A percentile compares a stretch with the other conserved stretches of the same genome.
These are phyloP conservation scores for Cantharis lateralis DNA, from an alignment of 2,888 invertebrate genomes.

Conservation along the genomic window DNA sequence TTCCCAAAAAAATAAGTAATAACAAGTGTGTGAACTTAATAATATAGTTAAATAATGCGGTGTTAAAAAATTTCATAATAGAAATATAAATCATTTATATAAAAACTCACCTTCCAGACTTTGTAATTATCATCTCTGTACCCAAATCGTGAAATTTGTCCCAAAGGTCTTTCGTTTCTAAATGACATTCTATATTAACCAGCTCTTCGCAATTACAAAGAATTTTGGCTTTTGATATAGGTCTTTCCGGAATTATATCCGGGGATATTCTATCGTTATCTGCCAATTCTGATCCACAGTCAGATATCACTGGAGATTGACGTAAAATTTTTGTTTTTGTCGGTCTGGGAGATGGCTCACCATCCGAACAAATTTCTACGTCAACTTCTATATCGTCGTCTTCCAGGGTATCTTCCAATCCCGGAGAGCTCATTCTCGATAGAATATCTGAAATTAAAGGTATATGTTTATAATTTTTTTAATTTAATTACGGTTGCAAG, in stretches of 20 bases:
- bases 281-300: slow-evolving; percentile 52
- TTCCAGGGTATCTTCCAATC: slow-evolving; percentile 57
- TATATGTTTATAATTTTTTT: background rate
- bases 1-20: background rate
- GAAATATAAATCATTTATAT: background rate
- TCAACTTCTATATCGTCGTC: slow-evolving; percentile 63
- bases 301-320: slow-evolving; percentile 50
- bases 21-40: background rate
- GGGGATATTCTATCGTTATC: slow-evolving; percentile 53
- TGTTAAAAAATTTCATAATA: background rate
- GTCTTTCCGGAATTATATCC: slow-evolving; percentile 48
- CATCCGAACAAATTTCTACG: slow-evolving; percentile 64
- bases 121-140: slow-evolving; percentile 86
- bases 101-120: slow-evolving; percentile 72
- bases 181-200: slow-evolving; percentile 68
- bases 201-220: slow-evolving; percentile 70
- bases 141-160: slow-evolving; percentile 78
- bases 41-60: background rate
- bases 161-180: slow-evolving; percentile 83
- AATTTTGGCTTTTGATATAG: slow-evolving; percentile 53
- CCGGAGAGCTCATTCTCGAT: slow-evolving; percentile 54
- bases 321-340: slow-evolving; percentile 39
- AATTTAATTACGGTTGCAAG: background rate
- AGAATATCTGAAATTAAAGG: slow-evolving; percentile 35
- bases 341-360: slow-evolving; percentile 55